Evolutionary conservation across 2,888 invertebrate species (phyloP).

Genomic region (Seira ritae): DNA sequence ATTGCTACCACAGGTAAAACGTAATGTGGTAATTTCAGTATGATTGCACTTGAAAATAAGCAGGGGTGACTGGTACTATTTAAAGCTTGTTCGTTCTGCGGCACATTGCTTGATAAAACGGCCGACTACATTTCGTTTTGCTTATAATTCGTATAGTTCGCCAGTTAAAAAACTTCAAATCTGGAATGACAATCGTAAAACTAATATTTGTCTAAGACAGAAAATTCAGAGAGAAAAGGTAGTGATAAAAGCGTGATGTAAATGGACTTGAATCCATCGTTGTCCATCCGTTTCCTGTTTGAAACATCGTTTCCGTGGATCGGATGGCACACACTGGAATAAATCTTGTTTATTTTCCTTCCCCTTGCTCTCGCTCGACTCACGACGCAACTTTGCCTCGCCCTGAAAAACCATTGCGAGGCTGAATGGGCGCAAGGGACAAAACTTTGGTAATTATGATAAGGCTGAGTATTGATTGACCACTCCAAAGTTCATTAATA

Average conservation of each 20-base stretch:
- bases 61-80: no score
- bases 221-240: neutral
- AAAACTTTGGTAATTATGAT: neutral
- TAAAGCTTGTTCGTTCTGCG: no score
- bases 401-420: neutral
- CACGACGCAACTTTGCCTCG: neutral
- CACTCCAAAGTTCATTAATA: neutral
- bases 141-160: neutral
- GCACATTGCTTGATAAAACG: no score
- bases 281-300: neutral
- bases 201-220: neutral
- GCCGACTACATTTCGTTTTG: no score
- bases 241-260: neutral
- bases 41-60: no score
- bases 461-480: no score
- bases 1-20: no score
- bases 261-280: neutral
- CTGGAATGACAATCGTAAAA: slow-evolving; percentile 1
- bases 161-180: neutral
- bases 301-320: neutral
- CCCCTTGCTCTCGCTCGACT: neutral
- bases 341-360: neutral
- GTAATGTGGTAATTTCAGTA: no score
- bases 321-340: neutral
- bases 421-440: neutral